These are phyloP conservation scores for Kryptolebias marmoratus DNA, from an alignment of 2,113 vertebrate genomes.

Conservation along the genomic window DNA sequence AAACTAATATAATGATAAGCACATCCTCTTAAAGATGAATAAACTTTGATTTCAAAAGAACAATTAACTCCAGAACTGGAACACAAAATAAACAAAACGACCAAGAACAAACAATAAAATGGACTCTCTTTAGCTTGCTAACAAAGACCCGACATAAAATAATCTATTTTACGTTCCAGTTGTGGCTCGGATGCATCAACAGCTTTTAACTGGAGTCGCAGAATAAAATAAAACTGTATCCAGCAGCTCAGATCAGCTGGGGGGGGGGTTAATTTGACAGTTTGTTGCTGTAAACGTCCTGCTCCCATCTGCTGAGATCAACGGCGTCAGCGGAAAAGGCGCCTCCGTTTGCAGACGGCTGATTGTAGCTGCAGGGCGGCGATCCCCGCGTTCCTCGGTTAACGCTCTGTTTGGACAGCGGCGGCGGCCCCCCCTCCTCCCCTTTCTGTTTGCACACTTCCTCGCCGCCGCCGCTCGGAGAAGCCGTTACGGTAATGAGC, in stretches of 20 bases:
- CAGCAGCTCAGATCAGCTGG: not conserved
- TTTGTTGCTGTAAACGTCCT: constrained; percentile 13
- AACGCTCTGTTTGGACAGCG: constrained; percentile 21
- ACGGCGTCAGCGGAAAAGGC: not conserved
- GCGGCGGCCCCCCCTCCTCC: not conserved
- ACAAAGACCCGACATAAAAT: constrained; percentile 2
- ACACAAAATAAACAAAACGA: not conserved
- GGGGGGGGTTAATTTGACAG: not conserved
- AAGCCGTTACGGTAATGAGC: constrained; percentile 29
- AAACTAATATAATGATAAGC: no score
- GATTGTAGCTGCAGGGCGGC: not conserved
- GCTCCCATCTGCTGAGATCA: not conserved
- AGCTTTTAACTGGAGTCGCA: not conserved
- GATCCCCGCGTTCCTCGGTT: constrained; percentile 19
- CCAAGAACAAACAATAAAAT: no score
- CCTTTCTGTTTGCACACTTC: constrained; percentile 31
- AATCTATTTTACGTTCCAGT: constrained; percentile 3
- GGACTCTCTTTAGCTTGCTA: no score
- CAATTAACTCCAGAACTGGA: no score
- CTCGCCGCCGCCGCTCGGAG: not conserved
- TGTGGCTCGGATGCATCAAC: constrained; percentile 3
- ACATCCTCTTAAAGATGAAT: no score
- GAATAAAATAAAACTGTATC: constrained; percentile 15
- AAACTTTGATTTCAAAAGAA: no score
- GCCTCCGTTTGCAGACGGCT: not conserved